These are phyloP conservation scores for Amphimedon queenslandica DNA, from an alignment of 37 sponge, comb jelly and placozoan species.

Conservation along the genomic window DNA sequence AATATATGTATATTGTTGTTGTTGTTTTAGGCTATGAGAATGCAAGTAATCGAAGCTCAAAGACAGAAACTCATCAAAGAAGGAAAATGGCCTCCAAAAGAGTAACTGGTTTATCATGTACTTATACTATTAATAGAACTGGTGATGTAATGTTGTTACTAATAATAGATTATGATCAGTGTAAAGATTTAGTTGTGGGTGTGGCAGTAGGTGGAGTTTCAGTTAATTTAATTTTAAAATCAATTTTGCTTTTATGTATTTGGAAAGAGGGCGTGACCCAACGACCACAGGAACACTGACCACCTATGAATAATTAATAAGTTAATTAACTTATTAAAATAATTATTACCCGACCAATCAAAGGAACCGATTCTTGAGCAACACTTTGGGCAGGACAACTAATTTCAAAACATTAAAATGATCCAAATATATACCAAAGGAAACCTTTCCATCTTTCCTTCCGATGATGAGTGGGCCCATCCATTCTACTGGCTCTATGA, in stretches of 20 bases:
- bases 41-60: slow-evolving; percentile 45
- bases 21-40: slow-evolving; percentile 30
- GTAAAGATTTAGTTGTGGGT: too few species aligned
- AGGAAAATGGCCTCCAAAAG: slow-evolving; percentile 72
- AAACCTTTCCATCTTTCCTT: slow-evolving; percentile 46
- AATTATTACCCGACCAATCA: slow-evolving; percentile 77
- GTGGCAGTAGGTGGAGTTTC: too few species aligned
- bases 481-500: slow-evolving; percentile 69
- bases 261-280: slow-evolving; percentile 98
- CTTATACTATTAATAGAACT: too few species aligned
- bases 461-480: slow-evolving; percentile 51
- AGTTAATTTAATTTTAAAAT: too few species aligned
- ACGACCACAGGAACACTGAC: slow-evolving; percentile 91
- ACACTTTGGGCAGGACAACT: slow-evolving; percentile 82
- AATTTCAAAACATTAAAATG: neutral
- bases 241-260: slow-evolving; percentile 2
- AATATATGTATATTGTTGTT: neutral
- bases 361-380: slow-evolving; percentile 70
- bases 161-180: too few species aligned
- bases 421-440: slow-evolving; percentile 1
- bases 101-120: too few species aligned
- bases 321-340: neutral
- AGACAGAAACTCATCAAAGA: slow-evolving; percentile 74
- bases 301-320: slow-evolving; percentile 20
- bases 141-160: too few species aligned